Conservation (phyloP, 1,140 invertebrate species). For the Euglossa dilemma region DNA sequence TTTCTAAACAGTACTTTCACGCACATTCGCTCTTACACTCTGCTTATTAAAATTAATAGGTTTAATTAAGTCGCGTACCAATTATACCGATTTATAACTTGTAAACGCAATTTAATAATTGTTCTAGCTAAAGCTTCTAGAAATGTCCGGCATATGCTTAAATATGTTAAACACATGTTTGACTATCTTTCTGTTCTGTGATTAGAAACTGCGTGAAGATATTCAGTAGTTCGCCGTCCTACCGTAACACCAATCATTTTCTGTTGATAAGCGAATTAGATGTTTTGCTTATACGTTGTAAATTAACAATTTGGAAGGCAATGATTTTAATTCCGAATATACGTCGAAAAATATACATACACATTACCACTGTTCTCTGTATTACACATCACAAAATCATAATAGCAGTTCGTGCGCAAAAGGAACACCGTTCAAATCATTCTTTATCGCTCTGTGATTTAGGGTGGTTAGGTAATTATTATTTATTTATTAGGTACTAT, state of each 20-base stretch:
- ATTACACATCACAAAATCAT: conserved; percentile 4
- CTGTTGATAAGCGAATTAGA: not conserved
- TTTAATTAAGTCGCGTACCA: conserved; percentile 48
- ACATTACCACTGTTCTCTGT: not conserved
- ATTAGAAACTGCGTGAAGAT: conserved; percentile 20
- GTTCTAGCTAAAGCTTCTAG: conserved; percentile 4
- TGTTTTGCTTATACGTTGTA: conserved; percentile 2
- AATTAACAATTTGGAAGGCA: conserved; percentile 54
- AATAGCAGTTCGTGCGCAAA: conserved; percentile 29
- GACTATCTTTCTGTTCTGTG: not conserved
- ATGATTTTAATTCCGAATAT: conserved; percentile 47
- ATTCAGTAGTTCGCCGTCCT: conserved; percentile 3
- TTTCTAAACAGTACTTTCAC: conserved; percentile 57
- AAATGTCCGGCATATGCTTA: not conserved
- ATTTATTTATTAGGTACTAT: not conserved
- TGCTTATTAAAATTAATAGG: conserved; percentile 44
- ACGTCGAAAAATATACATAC: conserved; percentile 45
- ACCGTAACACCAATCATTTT: conserved; percentile 14
- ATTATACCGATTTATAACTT: conserved; percentile 53
- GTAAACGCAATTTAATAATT: conserved; percentile 44
- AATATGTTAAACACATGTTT: conserved; percentile 5
- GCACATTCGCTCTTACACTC: conserved; percentile 43
- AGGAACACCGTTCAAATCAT: conserved; percentile 49
- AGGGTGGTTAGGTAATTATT: conserved; percentile 39
- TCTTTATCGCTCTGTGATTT: conserved; percentile 46